Conservation (phyloP, 2,797 vertebrate genomes). For the Enteromius trimaculatus region DNA sequence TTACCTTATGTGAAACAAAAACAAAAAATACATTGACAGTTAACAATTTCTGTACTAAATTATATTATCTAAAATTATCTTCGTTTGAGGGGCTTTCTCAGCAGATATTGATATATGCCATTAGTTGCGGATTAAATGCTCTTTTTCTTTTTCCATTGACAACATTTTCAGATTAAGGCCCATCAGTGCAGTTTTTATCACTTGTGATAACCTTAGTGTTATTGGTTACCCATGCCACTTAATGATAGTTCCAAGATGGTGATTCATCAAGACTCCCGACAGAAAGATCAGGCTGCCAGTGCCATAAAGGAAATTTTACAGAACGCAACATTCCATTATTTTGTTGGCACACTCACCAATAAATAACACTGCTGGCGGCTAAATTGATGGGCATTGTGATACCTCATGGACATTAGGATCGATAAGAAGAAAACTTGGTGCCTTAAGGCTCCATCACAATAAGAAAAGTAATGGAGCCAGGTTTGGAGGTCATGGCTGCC, state of each 20-base stretch:
- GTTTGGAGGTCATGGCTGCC: slow-evolving; percentile 43
- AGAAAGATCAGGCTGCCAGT: slow-evolving; percentile 35
- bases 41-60: not conserved
- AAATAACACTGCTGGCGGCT: slow-evolving; percentile 38
- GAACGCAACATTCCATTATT: slow-evolving; percentile 41
- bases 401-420: slow-evolving; percentile 39
- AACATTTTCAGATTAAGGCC: slow-evolving; percentile 14
- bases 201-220: not conserved
- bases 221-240: slow-evolving; percentile 24
- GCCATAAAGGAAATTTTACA: slow-evolving; percentile 27
- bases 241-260: slow-evolving; percentile 25
- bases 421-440: slow-evolving; percentile 32
- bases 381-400: slow-evolving; percentile 43
- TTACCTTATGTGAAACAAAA: not conserved
- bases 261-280: slow-evolving; percentile 35
- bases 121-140: not conserved
- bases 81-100: not conserved
- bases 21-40: not conserved
- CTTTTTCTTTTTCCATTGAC: not conserved
- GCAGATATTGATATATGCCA: slow-evolving; percentile 1
- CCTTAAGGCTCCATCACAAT: slow-evolving; percentile 34
- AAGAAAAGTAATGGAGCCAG: slow-evolving; percentile 19
- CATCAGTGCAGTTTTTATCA: not conserved
- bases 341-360: slow-evolving; percentile 36
- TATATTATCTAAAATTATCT: not conserved